A percentile compares a stretch with the other conserved stretches of the same genome.
phyloP scores from a whole-genome alignment of 1,140 invertebrate species.

The Cydia fagiglandana region DNA sequence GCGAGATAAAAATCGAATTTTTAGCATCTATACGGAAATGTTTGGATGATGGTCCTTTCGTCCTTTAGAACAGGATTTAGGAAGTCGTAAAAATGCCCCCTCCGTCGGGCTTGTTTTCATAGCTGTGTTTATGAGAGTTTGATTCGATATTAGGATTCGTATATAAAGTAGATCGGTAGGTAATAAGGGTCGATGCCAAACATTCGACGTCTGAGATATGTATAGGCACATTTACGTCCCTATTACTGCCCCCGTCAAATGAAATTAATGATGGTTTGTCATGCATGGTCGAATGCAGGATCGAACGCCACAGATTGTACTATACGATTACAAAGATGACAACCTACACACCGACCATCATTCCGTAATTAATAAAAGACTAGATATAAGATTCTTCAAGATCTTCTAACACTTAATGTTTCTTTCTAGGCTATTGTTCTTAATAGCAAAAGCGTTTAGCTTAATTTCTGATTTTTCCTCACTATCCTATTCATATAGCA shows the following conservation, averaged over 20 bases:
- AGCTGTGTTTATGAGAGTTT: constrained; percentile 25
- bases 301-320: too few species aligned
- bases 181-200: neutral
- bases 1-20: constrained; percentile 23
- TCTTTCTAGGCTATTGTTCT: too few species aligned
- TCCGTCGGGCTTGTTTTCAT: constrained; percentile 13
- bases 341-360: too few species aligned
- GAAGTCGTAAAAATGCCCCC: constrained; percentile 28
- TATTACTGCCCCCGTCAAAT: neutral
- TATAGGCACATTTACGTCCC: neutral
- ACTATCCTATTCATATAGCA: too few species aligned
- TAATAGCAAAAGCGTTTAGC: too few species aligned
- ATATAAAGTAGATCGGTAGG: neutral
- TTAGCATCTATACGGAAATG: constrained; percentile 18
- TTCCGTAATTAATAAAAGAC: too few species aligned
- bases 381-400: too few species aligned
- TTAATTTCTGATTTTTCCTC: too few species aligned
- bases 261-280: too few species aligned
- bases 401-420: too few species aligned
- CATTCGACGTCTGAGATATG: neutral
- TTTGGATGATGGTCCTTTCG: constrained; percentile 12
- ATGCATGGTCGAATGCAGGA: too few species aligned
- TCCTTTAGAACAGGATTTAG: constrained; percentile 15
- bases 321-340: too few species aligned
- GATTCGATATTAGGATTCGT: constrained; percentile 2